phyloP scores from a whole-genome alignment of 2,888 invertebrate genomes.

The Eucriotettix oculatus region DNA sequence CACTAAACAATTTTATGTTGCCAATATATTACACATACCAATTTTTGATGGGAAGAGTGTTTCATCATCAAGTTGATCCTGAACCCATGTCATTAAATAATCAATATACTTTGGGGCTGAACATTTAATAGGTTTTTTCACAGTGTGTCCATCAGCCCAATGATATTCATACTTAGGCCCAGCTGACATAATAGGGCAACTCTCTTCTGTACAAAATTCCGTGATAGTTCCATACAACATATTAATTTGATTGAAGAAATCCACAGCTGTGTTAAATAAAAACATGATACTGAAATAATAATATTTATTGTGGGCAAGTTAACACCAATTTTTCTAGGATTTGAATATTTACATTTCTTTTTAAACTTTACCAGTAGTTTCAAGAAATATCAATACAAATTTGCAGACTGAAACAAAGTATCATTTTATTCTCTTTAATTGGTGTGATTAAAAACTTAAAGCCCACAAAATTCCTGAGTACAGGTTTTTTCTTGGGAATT shows the following conservation, averaged over 20 bases:
- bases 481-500: too few relatives aligned
- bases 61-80: conserved; percentile 98
- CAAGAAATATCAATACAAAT: not conserved
- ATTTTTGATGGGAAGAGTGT: conserved; percentile 97
- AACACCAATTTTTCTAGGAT: not conserved
- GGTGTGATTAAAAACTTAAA: too few relatives aligned
- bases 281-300: not conserved
- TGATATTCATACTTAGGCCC: conserved; percentile 99
- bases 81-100: conserved; percentile 99
- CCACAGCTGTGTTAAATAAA: conserved; percentile 55
- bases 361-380: not conserved
- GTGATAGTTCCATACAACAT: conserved; percentile 99
- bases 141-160: conserved; percentile 97
- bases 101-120: conserved; percentile 98
- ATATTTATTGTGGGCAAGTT: not conserved
- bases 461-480: too few relatives aligned
- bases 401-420: too few relatives aligned
- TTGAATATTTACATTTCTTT: not conserved
- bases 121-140: conserved; percentile 97
- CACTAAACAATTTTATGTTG: not conserved
- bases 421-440: too few relatives aligned
- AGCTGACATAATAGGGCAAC: conserved; percentile 96
- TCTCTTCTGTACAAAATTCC: conserved; percentile 97
- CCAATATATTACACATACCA: conserved; percentile 31
- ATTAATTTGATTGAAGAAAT: conserved; percentile 99